Evolutionary conservation across 2,113 vertebrate genomes (phyloP).

Genomic region (Melanostigma gelatinosum): DNA sequence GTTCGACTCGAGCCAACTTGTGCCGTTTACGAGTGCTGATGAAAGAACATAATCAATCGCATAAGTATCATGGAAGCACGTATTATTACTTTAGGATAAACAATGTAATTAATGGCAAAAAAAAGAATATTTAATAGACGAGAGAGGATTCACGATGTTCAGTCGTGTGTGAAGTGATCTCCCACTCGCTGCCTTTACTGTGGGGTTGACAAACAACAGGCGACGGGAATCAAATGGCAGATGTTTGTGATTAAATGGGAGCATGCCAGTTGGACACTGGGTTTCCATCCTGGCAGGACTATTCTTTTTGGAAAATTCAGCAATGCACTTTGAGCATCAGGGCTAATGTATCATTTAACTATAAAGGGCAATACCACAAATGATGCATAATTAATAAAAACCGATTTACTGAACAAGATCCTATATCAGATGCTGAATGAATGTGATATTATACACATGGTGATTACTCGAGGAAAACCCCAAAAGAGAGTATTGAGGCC

Average conservation of each 20-base stretch:
- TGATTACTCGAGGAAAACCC: background rate
- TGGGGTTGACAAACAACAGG: constrained; percentile 37
- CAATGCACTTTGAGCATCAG: background rate
- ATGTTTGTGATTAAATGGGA: constrained; percentile 44
- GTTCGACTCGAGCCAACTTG: constrained; percentile 33
- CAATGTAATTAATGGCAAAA: constrained; percentile 52
- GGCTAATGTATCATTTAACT: background rate
- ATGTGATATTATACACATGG: background rate
- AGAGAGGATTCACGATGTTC: constrained; percentile 21
- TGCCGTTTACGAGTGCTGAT: constrained; percentile 42
- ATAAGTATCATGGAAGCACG: constrained; percentile 38
- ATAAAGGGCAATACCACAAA: background rate
- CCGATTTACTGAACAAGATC: constrained; percentile 1
- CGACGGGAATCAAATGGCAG: constrained; percentile 44
- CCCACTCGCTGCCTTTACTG: background rate
- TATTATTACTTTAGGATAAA: constrained; percentile 30
- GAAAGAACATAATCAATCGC: constrained; percentile 47
- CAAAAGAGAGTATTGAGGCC: background rate
- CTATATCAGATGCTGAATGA: background rate
- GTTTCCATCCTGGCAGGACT: constrained; percentile 9
- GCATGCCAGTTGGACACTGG: constrained; percentile 5
- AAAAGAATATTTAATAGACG: constrained; percentile 33
- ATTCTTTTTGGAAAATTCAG: background rate
- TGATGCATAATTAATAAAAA: background rate
- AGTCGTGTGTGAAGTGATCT: constrained; percentile 43